Evolutionary conservation across 2,113 vertebrate genomes (phyloP), one percentile per base, ranked within the genome.

Genomic region (Acinonyx jubatus): DNA sequence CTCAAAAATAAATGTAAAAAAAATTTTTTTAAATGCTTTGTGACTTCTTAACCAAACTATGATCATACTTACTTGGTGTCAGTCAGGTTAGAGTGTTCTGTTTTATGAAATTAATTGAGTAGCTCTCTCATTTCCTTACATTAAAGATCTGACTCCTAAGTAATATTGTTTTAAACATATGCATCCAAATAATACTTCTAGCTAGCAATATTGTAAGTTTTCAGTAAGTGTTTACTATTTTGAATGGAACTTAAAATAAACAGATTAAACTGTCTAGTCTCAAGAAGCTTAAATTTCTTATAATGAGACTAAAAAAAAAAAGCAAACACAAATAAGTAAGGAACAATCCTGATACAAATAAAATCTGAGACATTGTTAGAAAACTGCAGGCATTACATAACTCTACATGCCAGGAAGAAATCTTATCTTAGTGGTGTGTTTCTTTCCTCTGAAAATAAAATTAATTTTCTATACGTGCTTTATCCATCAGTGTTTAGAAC

Each of bases 401-500:
- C 41, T 76, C 12, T 84, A 82, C 3, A n/a, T 27, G 88, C 2
- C 27, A 63, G 3, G 6, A 83, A 94, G 36, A 80, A 94, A 94
- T 52, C 48, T 96, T 88, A 50, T 61, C 71, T 92, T 48, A 94
- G 8, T 82, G 36, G 19, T 78, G 25, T 90, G 52, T 73, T 81
- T 96, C 33, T 15, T 57, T 11, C 29, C 41, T 78, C 25, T 92
- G 76, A 91, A 82, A 94, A 50, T 29, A 91, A 33, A 96, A 96
- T 81, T 97, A 94, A 97, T 94, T 97, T 94, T 92, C 91, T 97
- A 33, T 84, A 85, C 36, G 10, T 21, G 27, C 12, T 96, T 96
- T 92, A 83, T 96, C 61, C 76, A 94, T 86, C 65, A 45, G 29
- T 65, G 93, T 97, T 80, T 63, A 23, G 61, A 96, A 89, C 76